Percentiles rank a stretch among this genome's conserved stretches.
These are phyloP conservation scores for Nycticebus coucang DNA, from an alignment of 2,113 vertebrate genomes.

Conservation along the genomic window DNA sequence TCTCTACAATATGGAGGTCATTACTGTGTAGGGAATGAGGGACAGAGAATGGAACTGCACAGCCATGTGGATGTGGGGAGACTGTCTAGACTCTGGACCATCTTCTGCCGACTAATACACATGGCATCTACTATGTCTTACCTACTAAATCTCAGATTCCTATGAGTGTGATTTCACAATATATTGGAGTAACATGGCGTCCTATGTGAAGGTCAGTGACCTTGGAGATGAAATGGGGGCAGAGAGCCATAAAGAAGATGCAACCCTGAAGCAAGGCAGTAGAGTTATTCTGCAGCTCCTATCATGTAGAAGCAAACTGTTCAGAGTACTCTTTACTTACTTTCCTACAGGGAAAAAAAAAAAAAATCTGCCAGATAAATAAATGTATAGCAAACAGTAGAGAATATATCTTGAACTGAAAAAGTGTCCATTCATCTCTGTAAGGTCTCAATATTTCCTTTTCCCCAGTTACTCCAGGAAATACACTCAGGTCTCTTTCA, in stretches of 20 bases:
- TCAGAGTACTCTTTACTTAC: neutral
- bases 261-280: neutral
- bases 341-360: neutral
- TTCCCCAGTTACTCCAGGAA: neutral
- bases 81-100: neutral
- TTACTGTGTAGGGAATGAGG: neutral
- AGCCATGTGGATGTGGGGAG: neutral
- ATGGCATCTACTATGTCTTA: neutral
- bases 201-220: neutral
- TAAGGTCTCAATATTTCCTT: neutral
- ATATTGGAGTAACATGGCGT: neutral
- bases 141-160: neutral
- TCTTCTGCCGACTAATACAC: neutral
- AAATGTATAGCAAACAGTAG: neutral
- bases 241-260: neutral
- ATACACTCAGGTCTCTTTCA: neutral
- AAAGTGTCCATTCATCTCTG: neutral
- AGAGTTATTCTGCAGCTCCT: neutral
- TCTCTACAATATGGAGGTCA: neutral
- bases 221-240: neutral
- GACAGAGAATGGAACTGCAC: neutral
- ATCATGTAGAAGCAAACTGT: neutral
- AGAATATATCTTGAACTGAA: neutral
- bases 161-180: neutral
- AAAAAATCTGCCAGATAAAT: neutral